These are phyloP conservation scores for Hepsetus odoe DNA, from an alignment of 2,113 vertebrate genomes.

Conservation along the genomic window DNA sequence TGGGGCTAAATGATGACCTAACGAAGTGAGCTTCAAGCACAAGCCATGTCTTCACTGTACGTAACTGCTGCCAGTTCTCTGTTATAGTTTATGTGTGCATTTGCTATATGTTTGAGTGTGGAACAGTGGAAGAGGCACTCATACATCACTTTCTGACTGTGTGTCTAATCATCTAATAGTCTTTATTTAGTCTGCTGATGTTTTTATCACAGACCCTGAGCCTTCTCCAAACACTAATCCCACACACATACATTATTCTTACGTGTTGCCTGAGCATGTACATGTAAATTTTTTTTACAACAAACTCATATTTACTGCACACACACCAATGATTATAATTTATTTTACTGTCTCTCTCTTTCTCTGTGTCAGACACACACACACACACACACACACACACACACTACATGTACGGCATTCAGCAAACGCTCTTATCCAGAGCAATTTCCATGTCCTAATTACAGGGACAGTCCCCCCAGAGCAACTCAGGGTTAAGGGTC, in stretches of 20 bases:
- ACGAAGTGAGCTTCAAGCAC: too few relatives aligned
- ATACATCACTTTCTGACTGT: background rate
- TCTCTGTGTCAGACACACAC: background rate
- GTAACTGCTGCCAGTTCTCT: too few relatives aligned
- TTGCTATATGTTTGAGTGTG: background rate
- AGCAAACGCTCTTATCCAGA: too few relatives aligned
- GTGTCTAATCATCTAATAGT: background rate
- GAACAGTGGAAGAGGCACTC: background rate
- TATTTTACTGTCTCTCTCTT: background rate
- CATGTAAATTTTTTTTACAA: background rate
- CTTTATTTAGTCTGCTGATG: background rate
- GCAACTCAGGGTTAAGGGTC: too few relatives aligned
- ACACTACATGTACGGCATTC: too few relatives aligned
- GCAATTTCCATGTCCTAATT: too few relatives aligned
- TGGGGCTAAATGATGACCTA: too few relatives aligned
- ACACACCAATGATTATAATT: background rate
- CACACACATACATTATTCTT: background rate
- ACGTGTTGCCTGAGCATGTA: too few relatives aligned
- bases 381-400: slow-evolving; percentile 26
- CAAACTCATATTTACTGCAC: background rate
- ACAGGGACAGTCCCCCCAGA: too few relatives aligned
- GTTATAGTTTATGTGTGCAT: too few relatives aligned
- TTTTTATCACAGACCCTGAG: background rate
- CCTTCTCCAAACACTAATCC: background rate
- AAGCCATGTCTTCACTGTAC: too few relatives aligned